Evolutionary conservation across 2,797 vertebrate genomes (phyloP).

Genomic region (Sciaenops ocellatus): DNA sequence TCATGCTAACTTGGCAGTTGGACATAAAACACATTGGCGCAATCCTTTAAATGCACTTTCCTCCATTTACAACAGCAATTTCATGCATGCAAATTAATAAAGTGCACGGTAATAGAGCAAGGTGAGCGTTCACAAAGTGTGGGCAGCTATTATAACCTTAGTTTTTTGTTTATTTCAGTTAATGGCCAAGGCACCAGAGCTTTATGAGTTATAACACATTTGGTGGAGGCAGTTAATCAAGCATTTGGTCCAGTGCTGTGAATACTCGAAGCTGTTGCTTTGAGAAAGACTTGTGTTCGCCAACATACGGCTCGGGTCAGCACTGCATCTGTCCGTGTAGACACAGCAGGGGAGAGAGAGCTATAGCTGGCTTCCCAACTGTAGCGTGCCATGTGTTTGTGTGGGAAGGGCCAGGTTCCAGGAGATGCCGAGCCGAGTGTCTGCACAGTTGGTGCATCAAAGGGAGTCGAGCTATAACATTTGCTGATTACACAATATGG

Average conservation of each 20-base stretch:
- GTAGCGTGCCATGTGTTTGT: constrained; percentile 60
- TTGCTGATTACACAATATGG: constrained; percentile 33
- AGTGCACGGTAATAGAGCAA: constrained; percentile 10
- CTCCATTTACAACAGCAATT: constrained; percentile 12
- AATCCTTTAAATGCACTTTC: constrained; percentile 13
- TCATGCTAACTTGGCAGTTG: neutral
- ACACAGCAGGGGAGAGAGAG: constrained; percentile 25
- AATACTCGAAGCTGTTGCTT: constrained; percentile 46
- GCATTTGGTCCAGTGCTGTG: constrained; percentile 7
- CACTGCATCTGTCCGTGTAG: constrained; percentile 45
- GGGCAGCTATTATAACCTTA: constrained; percentile 9
- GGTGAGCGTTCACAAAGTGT: constrained; percentile 16
- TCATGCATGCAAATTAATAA: constrained; percentile 4
- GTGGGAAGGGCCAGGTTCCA: constrained; percentile 55
- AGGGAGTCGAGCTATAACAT: constrained; percentile 32
- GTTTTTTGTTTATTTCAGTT: constrained; percentile 17
- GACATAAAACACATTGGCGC: neutral
- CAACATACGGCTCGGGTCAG: constrained; percentile 66
- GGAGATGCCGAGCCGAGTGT: constrained; percentile 19
- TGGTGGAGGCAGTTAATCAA: constrained; percentile 18
- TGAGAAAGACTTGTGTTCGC: constrained; percentile 28
- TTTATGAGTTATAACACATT: constrained; percentile 17
- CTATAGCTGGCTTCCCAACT: constrained; percentile 26
- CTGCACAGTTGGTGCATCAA: constrained; percentile 51
- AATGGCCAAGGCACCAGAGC: neutral